Evolutionary conservation across 2,888 invertebrate genomes (phyloP).

Genomic region (Xestia rhomboidea): DNA sequence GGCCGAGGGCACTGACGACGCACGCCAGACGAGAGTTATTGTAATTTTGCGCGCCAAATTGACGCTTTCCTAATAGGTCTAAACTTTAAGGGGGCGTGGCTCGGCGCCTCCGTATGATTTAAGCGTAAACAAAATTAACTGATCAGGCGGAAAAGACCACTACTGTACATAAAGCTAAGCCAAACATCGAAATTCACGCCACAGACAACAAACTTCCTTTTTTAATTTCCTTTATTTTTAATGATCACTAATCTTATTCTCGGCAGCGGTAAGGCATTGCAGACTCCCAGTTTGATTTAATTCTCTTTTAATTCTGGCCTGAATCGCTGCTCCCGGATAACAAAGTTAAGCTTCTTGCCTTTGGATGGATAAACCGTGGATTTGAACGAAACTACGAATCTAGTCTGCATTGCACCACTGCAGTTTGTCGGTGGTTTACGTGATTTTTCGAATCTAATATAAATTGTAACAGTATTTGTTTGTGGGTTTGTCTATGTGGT

Average conservation of each 20-base stretch:
- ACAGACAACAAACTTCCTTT: constrained; percentile 19
- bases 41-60: too few species aligned
- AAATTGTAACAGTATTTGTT: constrained; percentile 52
- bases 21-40: too few species aligned
- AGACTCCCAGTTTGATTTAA: constrained; percentile 68
- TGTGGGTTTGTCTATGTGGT: constrained; percentile 47
- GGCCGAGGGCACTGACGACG: too few species aligned
- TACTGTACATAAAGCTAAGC: neutral
- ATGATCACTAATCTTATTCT: constrained; percentile 56
- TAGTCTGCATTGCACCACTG: constrained; percentile 68
- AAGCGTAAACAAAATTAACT: too few species aligned
- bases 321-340: constrained; percentile 64
- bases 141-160: too few species aligned
- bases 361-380: constrained; percentile 65
- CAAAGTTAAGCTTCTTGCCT: constrained; percentile 71
- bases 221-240: constrained; percentile 39
- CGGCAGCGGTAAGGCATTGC: constrained; percentile 54
- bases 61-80: too few species aligned
- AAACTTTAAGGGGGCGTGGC: too few species aligned
- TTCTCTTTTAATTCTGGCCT: constrained; percentile 67
- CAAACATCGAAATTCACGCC: constrained; percentile 10
- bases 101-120: too few species aligned
- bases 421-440: constrained; percentile 55
- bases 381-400: constrained; percentile 56
- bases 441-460: constrained; percentile 60